A percentile compares a stretch with the other conserved stretches of the same genome.
Conservation (phyloP, 2,888 invertebrate genomes). For the Caenorhabditis wallacei region DNA sequence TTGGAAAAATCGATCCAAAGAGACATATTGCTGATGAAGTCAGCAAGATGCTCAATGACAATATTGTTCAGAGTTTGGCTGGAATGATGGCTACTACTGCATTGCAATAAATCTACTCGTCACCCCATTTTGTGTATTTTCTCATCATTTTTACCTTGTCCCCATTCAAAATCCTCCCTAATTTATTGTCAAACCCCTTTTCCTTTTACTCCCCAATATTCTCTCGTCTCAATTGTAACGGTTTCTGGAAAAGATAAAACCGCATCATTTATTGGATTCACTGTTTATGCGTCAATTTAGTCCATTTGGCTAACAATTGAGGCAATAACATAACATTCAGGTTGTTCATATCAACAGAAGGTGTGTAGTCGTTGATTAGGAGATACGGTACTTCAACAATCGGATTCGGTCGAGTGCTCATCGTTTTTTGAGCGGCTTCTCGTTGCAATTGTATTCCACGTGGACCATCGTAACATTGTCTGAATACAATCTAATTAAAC, state of each 20-base stretch:
- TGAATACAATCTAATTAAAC: slow-evolving; percentile 35
- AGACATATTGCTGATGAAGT: slow-evolving; percentile 96
- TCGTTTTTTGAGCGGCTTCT: slow-evolving; percentile 81
- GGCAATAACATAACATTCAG: slow-evolving; percentile 79
- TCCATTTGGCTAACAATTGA: slow-evolving; percentile 81
- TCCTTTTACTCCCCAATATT: not conserved
- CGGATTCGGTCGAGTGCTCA: slow-evolving; percentile 79
- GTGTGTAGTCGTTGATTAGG: slow-evolving; percentile 82
- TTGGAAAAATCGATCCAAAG: slow-evolving; percentile 96
- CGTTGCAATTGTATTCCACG: slow-evolving; percentile 80
- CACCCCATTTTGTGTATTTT: slow-evolving; percentile 21
- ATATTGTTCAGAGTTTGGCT: slow-evolving; percentile 81
- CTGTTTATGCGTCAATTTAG: slow-evolving; percentile 63
- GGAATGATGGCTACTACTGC: slow-evolving; percentile 81
- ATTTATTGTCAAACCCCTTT: slow-evolving; percentile 29
- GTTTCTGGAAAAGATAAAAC: slow-evolving; percentile 1
- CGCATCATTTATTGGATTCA: slow-evolving; percentile 36
- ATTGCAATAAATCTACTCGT: slow-evolving; percentile 71
- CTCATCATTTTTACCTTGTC: slow-evolving; percentile 20
- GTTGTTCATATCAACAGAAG: slow-evolving; percentile 80
- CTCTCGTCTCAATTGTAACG: not conserved
- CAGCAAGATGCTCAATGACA: slow-evolving; percentile 80
- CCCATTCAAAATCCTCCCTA: not conserved
- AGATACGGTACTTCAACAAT: slow-evolving; percentile 83
- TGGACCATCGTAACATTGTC: slow-evolving; percentile 80